These are phyloP conservation scores for Epinotia nisella DNA, from an alignment of 2,888 invertebrate species.

Conservation along the genomic window DNA sequence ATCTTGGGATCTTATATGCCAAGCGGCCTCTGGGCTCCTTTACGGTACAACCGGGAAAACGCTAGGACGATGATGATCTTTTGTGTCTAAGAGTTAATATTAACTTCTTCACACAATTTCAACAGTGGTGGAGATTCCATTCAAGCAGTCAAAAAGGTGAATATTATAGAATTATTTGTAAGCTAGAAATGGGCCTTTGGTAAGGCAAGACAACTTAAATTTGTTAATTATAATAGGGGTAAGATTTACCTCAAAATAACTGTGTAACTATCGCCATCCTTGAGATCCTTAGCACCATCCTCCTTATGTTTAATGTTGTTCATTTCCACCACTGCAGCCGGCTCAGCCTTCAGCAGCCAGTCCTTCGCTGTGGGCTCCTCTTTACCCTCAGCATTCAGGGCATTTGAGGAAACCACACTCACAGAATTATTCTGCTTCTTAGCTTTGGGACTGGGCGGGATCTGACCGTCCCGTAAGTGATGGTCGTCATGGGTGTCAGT, in stretches of 20 bases:
- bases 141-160: too few species aligned
- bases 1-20: too few species aligned
- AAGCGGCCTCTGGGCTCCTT: too few species aligned
- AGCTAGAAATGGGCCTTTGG: not conserved
- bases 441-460: slow-evolving; percentile 75
- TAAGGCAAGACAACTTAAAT: too few species aligned
- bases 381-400: slow-evolving; percentile 69
- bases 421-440: slow-evolving; percentile 79
- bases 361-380: slow-evolving; percentile 77
- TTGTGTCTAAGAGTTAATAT: too few species aligned
- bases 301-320: slow-evolving; percentile 80
- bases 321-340: slow-evolving; percentile 75
- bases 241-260: slow-evolving; percentile 87
- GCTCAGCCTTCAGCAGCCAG: slow-evolving; percentile 73
- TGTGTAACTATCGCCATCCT: slow-evolving; percentile 89
- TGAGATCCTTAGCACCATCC: slow-evolving; percentile 76
- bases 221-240: not conserved
- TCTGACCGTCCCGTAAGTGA: slow-evolving; percentile 77
- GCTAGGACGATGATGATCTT: too few species aligned
- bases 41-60: too few species aligned
- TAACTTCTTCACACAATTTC: too few species aligned
- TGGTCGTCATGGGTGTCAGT: slow-evolving; percentile 88
- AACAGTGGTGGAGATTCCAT: too few species aligned
- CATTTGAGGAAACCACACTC: slow-evolving; percentile 80
- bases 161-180: too few species aligned